Conservation (phyloP, 2,797 vertebrate genomes). For the Syngnathus acus region DNA sequence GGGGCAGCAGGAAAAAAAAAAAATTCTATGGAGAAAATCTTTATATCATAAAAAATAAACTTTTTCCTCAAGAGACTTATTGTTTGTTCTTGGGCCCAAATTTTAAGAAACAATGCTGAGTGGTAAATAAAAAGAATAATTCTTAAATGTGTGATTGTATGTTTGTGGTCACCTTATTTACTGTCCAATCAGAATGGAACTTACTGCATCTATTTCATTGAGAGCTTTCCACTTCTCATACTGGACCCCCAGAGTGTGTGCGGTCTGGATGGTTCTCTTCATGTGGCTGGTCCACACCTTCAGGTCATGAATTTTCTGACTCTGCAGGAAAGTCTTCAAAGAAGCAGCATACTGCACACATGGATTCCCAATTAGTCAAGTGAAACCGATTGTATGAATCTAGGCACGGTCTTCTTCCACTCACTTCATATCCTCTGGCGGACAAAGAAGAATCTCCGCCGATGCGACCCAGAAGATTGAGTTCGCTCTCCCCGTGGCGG, state of each 20-base stretch:
- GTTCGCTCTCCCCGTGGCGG: conserved; percentile 84
- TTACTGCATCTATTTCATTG: conserved; percentile 85
- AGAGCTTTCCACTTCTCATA: conserved; percentile 89
- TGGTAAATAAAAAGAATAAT: neutral
- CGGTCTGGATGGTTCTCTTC: conserved; percentile 85
- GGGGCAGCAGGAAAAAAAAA: neutral
- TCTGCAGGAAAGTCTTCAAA: conserved; percentile 71
- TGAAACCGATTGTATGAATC: neutral
- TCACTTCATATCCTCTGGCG: conserved; percentile 68
- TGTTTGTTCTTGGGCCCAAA: no score
- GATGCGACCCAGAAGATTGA: conserved; percentile 80
- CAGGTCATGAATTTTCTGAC: conserved; percentile 74
- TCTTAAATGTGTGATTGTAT: neutral
- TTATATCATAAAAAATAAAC: no score
- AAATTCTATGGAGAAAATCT: neutral
- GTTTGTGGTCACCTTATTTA: no score
- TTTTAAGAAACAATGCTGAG: no score
- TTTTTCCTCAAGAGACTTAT: no score
- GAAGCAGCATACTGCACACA: conserved; percentile 65
- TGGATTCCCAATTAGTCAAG: neutral
- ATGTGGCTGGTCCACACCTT: conserved; percentile 92
- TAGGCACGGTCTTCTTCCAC: neutral
- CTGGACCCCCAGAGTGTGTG: conserved; percentile 72
- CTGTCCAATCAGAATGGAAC: conserved; percentile 19
- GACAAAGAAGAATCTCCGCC: conserved; percentile 82